Evolutionary conservation across 2,888 invertebrate species (phyloP).

Genomic region (Biston betularia): DNA sequence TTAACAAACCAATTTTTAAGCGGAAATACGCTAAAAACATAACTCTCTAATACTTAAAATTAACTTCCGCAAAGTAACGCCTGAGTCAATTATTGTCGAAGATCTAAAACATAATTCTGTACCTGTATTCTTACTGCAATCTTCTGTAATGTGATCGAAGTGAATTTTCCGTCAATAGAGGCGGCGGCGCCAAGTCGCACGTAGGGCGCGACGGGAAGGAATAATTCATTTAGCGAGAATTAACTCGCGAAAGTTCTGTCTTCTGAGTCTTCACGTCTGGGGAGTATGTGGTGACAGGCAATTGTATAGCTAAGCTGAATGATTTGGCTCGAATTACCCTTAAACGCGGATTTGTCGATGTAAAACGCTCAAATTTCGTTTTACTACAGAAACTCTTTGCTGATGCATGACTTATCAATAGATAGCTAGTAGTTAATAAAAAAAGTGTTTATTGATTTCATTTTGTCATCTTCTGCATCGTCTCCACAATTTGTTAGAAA

Average conservation of each 20-base stretch:
- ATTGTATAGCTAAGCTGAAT: constrained; percentile 19
- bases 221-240: constrained; percentile 83
- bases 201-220: constrained; percentile 60
- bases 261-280: constrained; percentile 56
- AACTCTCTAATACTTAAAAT: too few relatives aligned
- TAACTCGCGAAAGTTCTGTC: constrained; percentile 68
- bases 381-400: too few relatives aligned
- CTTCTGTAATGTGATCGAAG: constrained; percentile 28
- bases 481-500: too few relatives aligned
- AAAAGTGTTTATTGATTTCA: too few relatives aligned
- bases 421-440: too few relatives aligned
- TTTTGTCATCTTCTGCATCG: too few relatives aligned
- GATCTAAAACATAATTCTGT: background rate
- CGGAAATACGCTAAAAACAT: too few relatives aligned
- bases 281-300: constrained; percentile 32
- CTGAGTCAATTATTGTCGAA: background rate
- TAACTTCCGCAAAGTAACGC: too few relatives aligned
- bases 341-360: background rate
- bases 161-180: constrained; percentile 81
- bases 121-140: background rate
- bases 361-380: too few relatives aligned
- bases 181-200: constrained; percentile 66
- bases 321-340: constrained; percentile 4
- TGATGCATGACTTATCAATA: too few relatives aligned
- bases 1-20: too few relatives aligned